Evolutionary conservation across 2,888 invertebrate genomes (phyloP), one percentile per base, ranked within the genome.

Genomic region (Pseudococcus longispinus): DNA sequence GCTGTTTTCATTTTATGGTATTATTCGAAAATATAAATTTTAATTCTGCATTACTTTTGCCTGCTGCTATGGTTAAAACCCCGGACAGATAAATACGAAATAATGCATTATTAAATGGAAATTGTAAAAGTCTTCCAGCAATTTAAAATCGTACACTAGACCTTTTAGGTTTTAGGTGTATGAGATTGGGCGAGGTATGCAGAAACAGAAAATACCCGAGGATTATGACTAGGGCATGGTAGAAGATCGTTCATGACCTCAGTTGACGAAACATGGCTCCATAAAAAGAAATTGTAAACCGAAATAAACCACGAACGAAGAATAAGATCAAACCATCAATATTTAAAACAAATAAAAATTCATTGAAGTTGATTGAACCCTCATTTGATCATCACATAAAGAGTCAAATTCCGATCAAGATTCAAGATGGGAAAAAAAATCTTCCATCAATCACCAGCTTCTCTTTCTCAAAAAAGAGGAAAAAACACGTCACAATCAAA

Each of bases 1-100:
- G 77, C 77, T n/a, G 77, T 80, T 80, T 42, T 80, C 32, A 42
- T 80, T 80, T 80, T 80, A 42, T 80, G 42, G 77, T 80, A 80
- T 80, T 80, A 80, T 80, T 80, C 42, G 77, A 80, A 80, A 80
- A 80, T 80, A 80, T 80, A 80, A 80, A 80, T 80, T 80, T 80
- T 80, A 80, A 80, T 80, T 80, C 77, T 80, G 18, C 77, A 42
- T 42, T 42, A 42, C 77, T 42, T 80, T 80, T 80, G 77, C 42
- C 2, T 23, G 60, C n/a, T 55, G 15, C 29, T 15, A 70, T 18
- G 70, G 29, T 70, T 70, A 29, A 70, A 70, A 70, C 29, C 70
- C 37, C 37, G 37, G 29, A 29, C 70, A 70, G 70, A 70, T 70
- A 70, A 70, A 70, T 70, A 29, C 70, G 29, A 70, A 29, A 70